Conservation (phyloP, 1,140 invertebrate genomes). For the Drosophila tani region DNA sequence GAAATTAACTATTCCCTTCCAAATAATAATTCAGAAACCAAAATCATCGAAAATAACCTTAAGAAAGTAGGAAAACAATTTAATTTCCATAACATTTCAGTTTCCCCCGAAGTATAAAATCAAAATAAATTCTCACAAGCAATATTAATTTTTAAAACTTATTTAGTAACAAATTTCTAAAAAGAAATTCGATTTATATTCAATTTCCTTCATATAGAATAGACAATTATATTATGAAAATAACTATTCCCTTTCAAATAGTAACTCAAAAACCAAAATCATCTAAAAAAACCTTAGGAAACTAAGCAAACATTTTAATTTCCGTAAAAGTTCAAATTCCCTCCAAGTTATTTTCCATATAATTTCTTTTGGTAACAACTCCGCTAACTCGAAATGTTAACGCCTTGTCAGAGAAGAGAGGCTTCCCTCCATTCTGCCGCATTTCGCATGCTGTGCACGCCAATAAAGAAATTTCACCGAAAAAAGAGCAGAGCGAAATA, state of each 20-base stretch:
- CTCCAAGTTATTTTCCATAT: background rate
- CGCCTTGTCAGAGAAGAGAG: slow-evolving; percentile 43
- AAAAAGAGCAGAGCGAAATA: slow-evolving; percentile 29
- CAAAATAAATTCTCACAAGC: no score
- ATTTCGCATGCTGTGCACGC: slow-evolving; percentile 73
- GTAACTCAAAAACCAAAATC: no score
- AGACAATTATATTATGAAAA: no score
- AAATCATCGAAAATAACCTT: background rate
- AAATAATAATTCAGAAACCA: no score
- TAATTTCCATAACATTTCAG: slow-evolving; percentile 4
- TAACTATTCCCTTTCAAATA: no score
- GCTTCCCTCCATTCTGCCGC: slow-evolving; percentile 63
- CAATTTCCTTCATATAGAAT: no score
- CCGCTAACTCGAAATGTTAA: slow-evolving; percentile 63
- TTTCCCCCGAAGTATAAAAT: no score
- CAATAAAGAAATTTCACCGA: slow-evolving; percentile 68
- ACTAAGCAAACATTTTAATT: no score
- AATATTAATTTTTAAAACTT: no score
- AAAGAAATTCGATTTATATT: no score
- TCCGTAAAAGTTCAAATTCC: background rate
- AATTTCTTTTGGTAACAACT: slow-evolving; percentile 41
- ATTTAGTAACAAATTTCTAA: no score
- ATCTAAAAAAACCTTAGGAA: background rate
- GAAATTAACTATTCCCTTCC: no score
- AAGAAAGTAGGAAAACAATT: background rate